Percentiles rank a stretch among this genome's conserved stretches.
phyloP scores from a whole-genome alignment of 2,888 invertebrate species.

The Helleia helle region DNA sequence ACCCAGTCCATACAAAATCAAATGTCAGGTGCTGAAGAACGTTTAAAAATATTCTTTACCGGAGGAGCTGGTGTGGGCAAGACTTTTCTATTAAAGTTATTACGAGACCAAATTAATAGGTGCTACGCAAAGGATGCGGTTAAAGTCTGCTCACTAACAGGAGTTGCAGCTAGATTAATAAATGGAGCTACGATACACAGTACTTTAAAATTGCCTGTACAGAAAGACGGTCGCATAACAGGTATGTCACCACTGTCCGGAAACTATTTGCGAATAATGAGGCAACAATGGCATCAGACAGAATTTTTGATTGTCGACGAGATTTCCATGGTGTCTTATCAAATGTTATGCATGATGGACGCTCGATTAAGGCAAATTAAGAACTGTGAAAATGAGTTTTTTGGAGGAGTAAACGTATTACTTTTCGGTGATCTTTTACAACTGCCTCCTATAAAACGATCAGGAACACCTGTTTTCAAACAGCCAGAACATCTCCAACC shows the following conservation, averaged over 20 bases:
- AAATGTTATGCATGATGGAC: constrained; percentile 20
- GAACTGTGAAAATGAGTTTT: neutral
- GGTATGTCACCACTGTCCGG: constrained; percentile 9
- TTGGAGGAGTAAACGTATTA: neutral
- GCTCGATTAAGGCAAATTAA: constrained; percentile 14
- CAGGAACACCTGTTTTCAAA: constrained; percentile 10
- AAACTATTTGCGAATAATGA: constrained; percentile 15
- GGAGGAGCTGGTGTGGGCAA: constrained; percentile 14
- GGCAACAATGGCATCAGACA: constrained; percentile 7
- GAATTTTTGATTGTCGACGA: neutral
- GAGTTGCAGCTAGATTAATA: constrained; percentile 19
- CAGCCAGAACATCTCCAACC: constrained; percentile 11
- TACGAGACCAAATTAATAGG: constrained; percentile 21
- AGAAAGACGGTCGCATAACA: constrained; percentile 16
- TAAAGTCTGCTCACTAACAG: constrained; percentile 28
- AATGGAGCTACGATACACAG: constrained; percentile 10
- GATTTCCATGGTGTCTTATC: constrained; percentile 15
- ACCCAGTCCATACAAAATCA: constrained; percentile 21
- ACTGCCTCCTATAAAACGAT: neutral
- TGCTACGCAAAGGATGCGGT: constrained; percentile 23
- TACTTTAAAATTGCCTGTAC: constrained; percentile 13
- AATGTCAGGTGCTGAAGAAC: constrained; percentile 12
- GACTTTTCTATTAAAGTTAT: no score
- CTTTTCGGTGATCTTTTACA: neutral
- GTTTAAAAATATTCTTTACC: constrained; percentile 17